These are phyloP conservation scores for Melanotaenia duboulayi DNA, from an alignment of 2,113 vertebrate species.

Conservation along the genomic window DNA sequence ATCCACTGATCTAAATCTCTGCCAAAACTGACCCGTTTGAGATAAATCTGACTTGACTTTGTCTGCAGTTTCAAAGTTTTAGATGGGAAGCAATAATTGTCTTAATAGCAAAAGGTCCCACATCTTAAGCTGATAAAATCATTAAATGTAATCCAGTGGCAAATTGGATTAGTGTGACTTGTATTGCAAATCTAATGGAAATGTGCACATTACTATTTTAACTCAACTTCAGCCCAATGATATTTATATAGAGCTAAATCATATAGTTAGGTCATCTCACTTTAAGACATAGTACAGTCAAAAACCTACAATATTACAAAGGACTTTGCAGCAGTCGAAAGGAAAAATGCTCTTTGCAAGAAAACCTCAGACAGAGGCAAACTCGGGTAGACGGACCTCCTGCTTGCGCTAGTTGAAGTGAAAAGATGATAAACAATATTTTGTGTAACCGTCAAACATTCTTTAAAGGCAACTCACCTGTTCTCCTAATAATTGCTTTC, in stretches of 20 bases:
- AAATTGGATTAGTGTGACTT: slow-evolving; percentile 28
- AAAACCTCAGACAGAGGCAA: too few relatives aligned
- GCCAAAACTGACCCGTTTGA: slow-evolving; percentile 3
- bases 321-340: too few relatives aligned
- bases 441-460: too few relatives aligned
- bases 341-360: too few relatives aligned
- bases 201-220: background rate
- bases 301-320: background rate
- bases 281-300: background rate
- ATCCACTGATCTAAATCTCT: slow-evolving; percentile 2
- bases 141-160: slow-evolving; percentile 22
- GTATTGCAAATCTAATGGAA: background rate
- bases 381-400: too few relatives aligned
- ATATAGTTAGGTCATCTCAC: background rate
- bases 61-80: slow-evolving; percentile 10
- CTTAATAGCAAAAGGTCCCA: background rate
- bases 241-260: background rate
- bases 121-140: slow-evolving; percentile 22
- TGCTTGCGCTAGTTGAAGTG: too few relatives aligned
- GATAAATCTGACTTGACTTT: background rate
- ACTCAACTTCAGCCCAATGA: background rate
- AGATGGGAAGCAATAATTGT: slow-evolving; percentile 2
- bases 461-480: too few relatives aligned
- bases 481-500: too few relatives aligned
- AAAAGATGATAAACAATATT: too few relatives aligned